Conservation (phyloP, 1,140 invertebrate genomes). For the Zaprionus ornatus region DNA sequence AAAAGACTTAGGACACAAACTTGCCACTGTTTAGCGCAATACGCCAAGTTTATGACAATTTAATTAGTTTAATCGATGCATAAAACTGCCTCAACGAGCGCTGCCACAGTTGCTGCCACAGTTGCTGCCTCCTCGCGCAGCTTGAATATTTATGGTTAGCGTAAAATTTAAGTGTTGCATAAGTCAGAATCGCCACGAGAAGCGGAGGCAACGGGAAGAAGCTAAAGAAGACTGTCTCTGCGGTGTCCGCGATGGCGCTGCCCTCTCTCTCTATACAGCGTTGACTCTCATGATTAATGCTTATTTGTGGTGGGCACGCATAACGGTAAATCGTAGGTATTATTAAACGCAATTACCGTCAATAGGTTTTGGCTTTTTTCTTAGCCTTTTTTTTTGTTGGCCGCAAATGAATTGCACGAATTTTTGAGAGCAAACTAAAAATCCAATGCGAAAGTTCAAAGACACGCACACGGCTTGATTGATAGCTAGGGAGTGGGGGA, state of each 20-base stretch:
- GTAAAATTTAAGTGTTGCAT: conserved; percentile 80
- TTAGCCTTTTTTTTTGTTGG: conserved; percentile 13
- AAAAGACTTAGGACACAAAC: conserved; percentile 61
- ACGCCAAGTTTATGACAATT: conserved; percentile 70
- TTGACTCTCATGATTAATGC: conserved; percentile 73
- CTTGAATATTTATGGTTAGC: conserved; percentile 69
- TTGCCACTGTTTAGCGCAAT: conserved; percentile 36
- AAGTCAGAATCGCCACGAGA: conserved; percentile 48
- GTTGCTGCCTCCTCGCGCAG: conserved; percentile 11
- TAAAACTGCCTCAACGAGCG: conserved; percentile 46
- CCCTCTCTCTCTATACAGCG: conserved; percentile 4
- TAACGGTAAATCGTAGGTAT: conserved; percentile 71
- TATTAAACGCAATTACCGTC: conserved; percentile 80
- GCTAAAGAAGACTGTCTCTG: background rate
- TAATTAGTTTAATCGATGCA: conserved; percentile 80
- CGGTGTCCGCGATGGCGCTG: background rate
- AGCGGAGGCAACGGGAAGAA: background rate
- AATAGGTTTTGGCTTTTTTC: conserved; percentile 56
- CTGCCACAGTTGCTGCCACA: conserved; percentile 12
- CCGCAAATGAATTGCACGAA: conserved; percentile 76
- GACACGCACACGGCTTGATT: conserved; percentile 49
- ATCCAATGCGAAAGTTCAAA: conserved; percentile 74
- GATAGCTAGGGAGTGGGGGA: background rate
- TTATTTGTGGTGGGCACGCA: conserved; percentile 52
- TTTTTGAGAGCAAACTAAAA: conserved; percentile 25